phyloP scores from a whole-genome alignment of 1,140 invertebrate species.

The Nephila pilipes region DNA sequence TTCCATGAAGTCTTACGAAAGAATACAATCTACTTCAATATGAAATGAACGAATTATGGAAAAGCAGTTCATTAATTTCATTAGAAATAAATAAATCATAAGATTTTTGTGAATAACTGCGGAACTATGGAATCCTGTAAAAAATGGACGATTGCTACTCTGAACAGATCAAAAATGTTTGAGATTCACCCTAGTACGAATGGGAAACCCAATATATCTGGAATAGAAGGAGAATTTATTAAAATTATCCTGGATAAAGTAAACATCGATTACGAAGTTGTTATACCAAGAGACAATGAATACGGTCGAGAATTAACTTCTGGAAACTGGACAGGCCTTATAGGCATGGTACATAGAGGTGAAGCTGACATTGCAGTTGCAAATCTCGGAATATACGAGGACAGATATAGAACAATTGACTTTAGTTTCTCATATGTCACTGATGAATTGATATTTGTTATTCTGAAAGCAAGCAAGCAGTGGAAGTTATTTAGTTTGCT shows the following conservation, averaged over 20 bases:
- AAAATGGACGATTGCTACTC: neutral
- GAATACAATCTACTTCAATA: no score
- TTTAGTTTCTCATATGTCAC: neutral
- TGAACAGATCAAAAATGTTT: neutral
- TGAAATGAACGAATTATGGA: no score
- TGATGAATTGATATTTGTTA: neutral
- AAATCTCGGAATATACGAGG: neutral
- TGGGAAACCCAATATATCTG: neutral
- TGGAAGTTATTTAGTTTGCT: neutral
- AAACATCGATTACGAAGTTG: neutral
- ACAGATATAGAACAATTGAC: neutral
- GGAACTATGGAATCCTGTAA: no score
- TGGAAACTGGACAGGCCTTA: slow-evolving; percentile 16
- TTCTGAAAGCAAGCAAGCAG: no score
- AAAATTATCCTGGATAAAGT: neutral
- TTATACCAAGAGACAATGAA: neutral
- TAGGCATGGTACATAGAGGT: neutral
- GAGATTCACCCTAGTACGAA: neutral
- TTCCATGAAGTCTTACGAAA: no score
- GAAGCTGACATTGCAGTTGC: neutral
- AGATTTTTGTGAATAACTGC: no score
- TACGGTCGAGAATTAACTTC: neutral
- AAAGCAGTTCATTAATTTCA: no score
- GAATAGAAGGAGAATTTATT: neutral
- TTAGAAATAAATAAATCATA: no score